Conservation (phyloP, 2,113 vertebrate species). For the Platysteira castanea region DNA sequence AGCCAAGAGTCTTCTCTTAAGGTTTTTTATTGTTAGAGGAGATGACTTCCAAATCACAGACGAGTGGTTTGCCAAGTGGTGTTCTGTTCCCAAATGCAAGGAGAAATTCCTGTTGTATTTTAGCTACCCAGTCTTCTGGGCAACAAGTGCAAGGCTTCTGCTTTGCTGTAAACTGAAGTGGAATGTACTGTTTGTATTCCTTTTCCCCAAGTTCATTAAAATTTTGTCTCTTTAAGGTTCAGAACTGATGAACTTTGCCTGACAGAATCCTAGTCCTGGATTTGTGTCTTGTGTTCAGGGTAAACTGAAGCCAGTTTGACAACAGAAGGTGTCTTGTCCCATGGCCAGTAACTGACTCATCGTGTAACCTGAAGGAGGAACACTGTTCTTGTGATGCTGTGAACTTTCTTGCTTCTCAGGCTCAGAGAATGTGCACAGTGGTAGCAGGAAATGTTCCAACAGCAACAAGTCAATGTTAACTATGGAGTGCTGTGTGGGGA, state of each 20-base stretch:
- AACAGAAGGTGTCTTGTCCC: not conserved
- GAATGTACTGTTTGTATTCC: not conserved
- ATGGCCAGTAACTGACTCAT: not conserved
- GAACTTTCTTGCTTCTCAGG: not conserved
- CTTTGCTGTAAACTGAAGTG: not conserved
- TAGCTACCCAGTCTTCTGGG: not conserved
- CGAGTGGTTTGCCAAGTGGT: not conserved
- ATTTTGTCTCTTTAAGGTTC: not conserved
- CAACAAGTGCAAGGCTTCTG: not conserved
- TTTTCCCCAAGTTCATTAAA: not conserved
- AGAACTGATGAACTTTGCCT: not conserved
- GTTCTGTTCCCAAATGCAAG: not conserved
- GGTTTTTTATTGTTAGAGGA: not conserved
- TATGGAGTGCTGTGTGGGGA: not conserved
- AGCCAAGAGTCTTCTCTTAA: not conserved
- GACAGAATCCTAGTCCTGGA: not conserved
- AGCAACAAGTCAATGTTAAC: not conserved
- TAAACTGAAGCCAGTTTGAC: not conserved
- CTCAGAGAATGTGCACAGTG: not conserved
- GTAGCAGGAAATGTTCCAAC: not conserved
- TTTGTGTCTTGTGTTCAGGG: not conserved
- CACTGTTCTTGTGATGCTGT: not conserved
- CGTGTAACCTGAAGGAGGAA: not conserved
- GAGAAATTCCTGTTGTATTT: not conserved
- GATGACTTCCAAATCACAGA: not conserved